phyloP scores from a whole-genome alignment of 2,797 vertebrate genomes.

The Buphagus erythrorhynchus region DNA sequence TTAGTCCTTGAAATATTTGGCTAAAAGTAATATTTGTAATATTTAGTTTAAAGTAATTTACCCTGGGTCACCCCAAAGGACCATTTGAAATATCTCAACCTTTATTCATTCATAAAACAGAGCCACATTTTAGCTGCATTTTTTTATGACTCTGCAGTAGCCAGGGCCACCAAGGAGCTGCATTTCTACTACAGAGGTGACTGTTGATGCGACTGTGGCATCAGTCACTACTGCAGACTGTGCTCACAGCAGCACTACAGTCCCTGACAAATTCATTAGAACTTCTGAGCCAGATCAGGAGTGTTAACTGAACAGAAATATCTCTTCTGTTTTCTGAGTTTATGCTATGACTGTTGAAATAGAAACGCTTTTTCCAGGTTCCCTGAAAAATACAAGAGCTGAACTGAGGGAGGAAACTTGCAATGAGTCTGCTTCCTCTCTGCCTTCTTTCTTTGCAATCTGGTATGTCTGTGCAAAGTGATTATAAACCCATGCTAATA shows the following conservation, averaged over 20 bases:
- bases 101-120: not conserved
- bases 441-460: not conserved
- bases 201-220: not conserved
- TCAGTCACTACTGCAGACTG: not conserved
- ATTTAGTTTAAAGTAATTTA: not conserved
- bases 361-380: not conserved
- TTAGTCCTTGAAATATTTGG: not conserved
- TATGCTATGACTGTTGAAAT: not conserved
- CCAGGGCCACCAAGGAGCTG: not conserved
- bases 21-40: too few relatives aligned
- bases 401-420: not conserved
- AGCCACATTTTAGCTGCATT: not conserved
- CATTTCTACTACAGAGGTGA: not conserved
- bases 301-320: not conserved
- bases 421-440: not conserved
- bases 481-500: conserved; percentile 23
- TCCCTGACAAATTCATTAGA: not conserved
- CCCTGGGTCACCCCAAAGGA: not conserved
- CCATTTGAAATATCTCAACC: not conserved
- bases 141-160: not conserved
- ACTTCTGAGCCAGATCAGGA: not conserved
- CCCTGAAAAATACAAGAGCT: not conserved
- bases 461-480: not conserved
- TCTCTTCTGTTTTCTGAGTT: not conserved
- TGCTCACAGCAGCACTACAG: not conserved